A percentile compares a stretch with the other conserved stretches of the same genome.
These are phyloP conservation scores for Drosophila carrolli DNA, from an alignment of 1,140 invertebrate species.

Conservation along the genomic window DNA sequence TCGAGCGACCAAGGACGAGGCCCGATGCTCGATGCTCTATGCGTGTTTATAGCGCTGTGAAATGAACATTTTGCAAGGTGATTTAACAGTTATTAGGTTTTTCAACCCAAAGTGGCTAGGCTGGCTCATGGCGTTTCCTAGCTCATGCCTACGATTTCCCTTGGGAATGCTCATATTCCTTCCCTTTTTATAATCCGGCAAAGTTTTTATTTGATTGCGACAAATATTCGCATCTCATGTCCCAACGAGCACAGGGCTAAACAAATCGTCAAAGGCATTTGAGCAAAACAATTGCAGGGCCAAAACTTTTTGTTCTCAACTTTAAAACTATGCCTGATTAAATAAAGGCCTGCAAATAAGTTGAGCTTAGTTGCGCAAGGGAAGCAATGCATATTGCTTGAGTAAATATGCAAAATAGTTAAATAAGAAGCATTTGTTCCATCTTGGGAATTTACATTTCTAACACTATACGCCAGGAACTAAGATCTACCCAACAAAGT, in stretches of 20 bases:
- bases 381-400: slow-evolving; percentile 42
- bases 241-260: slow-evolving; percentile 27
- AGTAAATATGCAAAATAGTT: slow-evolving; percentile 65
- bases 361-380: slow-evolving; percentile 27
- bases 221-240: slow-evolving; percentile 60
- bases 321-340: slow-evolving; percentile 76
- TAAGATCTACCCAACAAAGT: slow-evolving; percentile 9
- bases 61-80: slow-evolving; percentile 82
- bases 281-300: slow-evolving; percentile 56
- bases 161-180: slow-evolving; percentile 24
- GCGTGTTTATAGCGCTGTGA: slow-evolving; percentile 78
- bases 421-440: slow-evolving; percentile 50
- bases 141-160: slow-evolving; percentile 17
- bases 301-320: slow-evolving; percentile 51
- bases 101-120: slow-evolving; percentile 43
- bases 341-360: slow-evolving; percentile 63
- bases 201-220: slow-evolving; percentile 81
- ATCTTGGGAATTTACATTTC: slow-evolving; percentile 11
- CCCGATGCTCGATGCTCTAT: slow-evolving; percentile 30
- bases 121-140: slow-evolving; percentile 13
- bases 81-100: slow-evolving; percentile 83
- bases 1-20: slow-evolving; percentile 21
- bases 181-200: slow-evolving; percentile 38
- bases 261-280: slow-evolving; percentile 68
- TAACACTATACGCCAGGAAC: slow-evolving; percentile 23